A percentile compares a stretch with the other conserved stretches of the same genome.
Conservation (phyloP, 2,888 invertebrate genomes). For the Sepiola atlantica region DNA sequence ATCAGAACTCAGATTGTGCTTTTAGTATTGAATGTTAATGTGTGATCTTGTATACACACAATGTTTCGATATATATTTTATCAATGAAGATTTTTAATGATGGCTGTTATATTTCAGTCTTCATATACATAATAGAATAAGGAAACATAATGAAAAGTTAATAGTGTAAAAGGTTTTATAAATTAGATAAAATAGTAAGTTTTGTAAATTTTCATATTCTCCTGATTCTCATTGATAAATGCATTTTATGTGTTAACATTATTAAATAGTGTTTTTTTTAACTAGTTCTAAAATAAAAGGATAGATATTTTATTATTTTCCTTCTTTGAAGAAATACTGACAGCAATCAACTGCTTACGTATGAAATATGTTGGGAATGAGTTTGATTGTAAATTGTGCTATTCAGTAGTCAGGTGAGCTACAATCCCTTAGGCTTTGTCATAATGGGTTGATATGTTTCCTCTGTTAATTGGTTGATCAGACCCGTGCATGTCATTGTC, state of each 20-base stretch:
- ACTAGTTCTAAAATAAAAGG: neutral
- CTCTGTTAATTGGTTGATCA: slow-evolving; percentile 21
- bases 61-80: neutral
- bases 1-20: neutral
- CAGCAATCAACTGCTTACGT: neutral
- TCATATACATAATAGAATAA: neutral
- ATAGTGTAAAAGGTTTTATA: neutral
- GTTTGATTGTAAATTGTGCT: slow-evolving; percentile 32
- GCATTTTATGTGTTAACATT: neutral
- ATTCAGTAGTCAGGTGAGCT: slow-evolving; percentile 36
- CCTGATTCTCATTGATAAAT: neutral
- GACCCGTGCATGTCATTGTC: neutral
- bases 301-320: neutral
- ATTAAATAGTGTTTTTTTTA: neutral
- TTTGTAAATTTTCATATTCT: too few relatives aligned
- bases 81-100: neutral
- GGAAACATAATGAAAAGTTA: neutral
- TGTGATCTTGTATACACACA: neutral
- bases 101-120: too few relatives aligned
- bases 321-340: neutral
- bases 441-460: neutral
- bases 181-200: too few relatives aligned
- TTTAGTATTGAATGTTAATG: neutral
- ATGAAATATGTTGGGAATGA: neutral
- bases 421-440: slow-evolving; percentile 35